Evolutionary conservation across 2,888 invertebrate species (phyloP).

Genomic region (Drosophila algonquin): DNA sequence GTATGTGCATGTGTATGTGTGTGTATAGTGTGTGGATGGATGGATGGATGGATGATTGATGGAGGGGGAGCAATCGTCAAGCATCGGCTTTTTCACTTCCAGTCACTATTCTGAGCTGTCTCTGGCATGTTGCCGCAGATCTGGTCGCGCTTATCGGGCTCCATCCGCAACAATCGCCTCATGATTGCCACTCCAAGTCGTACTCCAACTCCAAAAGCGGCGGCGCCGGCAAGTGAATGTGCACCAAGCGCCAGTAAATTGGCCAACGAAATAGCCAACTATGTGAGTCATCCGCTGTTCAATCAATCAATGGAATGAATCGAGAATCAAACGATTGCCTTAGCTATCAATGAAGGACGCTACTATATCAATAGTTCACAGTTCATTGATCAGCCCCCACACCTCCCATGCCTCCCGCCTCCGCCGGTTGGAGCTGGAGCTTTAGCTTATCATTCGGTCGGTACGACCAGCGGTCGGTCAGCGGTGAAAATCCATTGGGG

Average conservation of each 20-base stretch:
- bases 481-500: conserved; percentile 57
- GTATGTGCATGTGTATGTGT: conserved; percentile 4
- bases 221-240: conserved; percentile 30
- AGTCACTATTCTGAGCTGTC: conserved; percentile 71
- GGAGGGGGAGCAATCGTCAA: conserved; percentile 22
- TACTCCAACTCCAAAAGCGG: background rate
- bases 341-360: conserved; percentile 1
- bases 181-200: conserved; percentile 48
- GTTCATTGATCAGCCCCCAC: conserved; percentile 31
- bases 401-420: background rate
- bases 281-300: conserved; percentile 70
- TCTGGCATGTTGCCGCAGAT: conserved; percentile 71
- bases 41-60: conserved; percentile 10
- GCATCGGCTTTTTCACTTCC: conserved; percentile 39
- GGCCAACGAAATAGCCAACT: conserved; percentile 79
- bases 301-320: background rate
- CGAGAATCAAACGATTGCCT: background rate
- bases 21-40: background rate
- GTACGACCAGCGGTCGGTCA: conserved; percentile 1
- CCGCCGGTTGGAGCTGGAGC: conserved; percentile 33
- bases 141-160: conserved; percentile 56
- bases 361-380: conserved; percentile 36
- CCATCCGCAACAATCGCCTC: conserved; percentile 56
- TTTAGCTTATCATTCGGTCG: conserved; percentile 48
- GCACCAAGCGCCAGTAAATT: conserved; percentile 57